phyloP scores from a whole-genome alignment of 2,113 vertebrate genomes.

The Elgaria multicarinata region DNA sequence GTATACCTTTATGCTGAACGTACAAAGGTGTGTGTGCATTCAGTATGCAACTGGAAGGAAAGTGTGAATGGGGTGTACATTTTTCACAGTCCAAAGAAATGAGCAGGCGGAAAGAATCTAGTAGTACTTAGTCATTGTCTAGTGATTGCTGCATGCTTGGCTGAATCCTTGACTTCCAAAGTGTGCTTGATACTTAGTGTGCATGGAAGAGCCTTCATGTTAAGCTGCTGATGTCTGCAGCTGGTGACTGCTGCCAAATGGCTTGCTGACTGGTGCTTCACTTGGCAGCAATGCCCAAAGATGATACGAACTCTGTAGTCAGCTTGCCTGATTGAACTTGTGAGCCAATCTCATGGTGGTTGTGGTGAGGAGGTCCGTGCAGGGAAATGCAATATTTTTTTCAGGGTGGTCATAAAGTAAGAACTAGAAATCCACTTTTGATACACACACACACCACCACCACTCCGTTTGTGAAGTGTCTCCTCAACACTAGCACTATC shows the following conservation, averaged over 20 bases:
- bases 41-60: background rate
- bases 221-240: background rate
- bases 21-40: background rate
- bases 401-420: constrained; percentile 18
- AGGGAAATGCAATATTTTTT: background rate
- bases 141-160: background rate
- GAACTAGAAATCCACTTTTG: background rate
- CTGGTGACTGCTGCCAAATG: background rate
- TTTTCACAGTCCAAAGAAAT: background rate
- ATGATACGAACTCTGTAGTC: background rate
- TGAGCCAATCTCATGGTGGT: background rate
- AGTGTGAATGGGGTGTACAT: background rate
- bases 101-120: background rate
- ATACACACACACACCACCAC: background rate
- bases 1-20: background rate
- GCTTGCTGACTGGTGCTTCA: background rate
- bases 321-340: constrained; percentile 24
- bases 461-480: background rate
- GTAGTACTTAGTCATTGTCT: background rate
- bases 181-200: background rate
- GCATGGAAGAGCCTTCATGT: background rate
- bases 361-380: background rate
- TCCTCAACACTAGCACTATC: background rate
- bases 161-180: background rate
- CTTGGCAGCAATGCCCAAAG: background rate